Base-by-base conservation (phyloP, 2,888 invertebrate species). In the Tupiocoris notatus region DNA sequence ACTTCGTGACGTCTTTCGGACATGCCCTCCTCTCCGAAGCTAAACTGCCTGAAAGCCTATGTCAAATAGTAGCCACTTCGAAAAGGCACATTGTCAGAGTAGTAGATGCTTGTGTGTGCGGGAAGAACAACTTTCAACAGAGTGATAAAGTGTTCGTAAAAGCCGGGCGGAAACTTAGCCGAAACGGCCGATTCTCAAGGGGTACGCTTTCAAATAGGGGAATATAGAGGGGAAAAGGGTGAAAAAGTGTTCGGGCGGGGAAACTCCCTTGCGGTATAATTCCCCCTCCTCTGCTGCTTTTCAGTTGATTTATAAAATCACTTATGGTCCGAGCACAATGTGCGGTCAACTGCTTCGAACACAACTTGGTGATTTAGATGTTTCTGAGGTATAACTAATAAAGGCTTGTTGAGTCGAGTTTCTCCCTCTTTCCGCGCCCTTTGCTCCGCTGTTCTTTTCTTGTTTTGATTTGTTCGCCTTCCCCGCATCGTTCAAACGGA, bases 281-380 rank as follows among this genome's bases (percentile, higher is more conserved):
- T 39, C 39, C 39, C 39, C n/a, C n/a, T n/a, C n/a, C 39, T 39
- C 39, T 39, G 12, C 39, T 39, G 39, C 39, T 39, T 39, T 39
- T 39, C 39, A 39, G 39, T 54, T 67, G 67, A 67, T 67, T 67
- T 67, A 67, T 67, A 67, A 67, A 67, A 67, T 67, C 67, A 67
- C 67, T 67, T 67, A 67, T 67, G 67, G 67, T 67, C 67, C 56
- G 54, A 67, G 67, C 67, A 67, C 67, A 67, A 67, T 67, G 67
- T 67, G 67, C 67, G 67, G 67, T 67, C 67, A 67, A 39, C 56
- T 67, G 67, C 54, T 57, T 54, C 54, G 56, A 67, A 39, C 39
- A 39, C 39, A 67, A 67, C 56, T 67, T 67, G 54, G 39, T 67
- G 67, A 67, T 67, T 67, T 67, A 67, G 67, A 67, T 67, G 67